phyloP scores from a whole-genome alignment of 2,797 vertebrate genomes.

The Intellagama lesueurii region DNA sequence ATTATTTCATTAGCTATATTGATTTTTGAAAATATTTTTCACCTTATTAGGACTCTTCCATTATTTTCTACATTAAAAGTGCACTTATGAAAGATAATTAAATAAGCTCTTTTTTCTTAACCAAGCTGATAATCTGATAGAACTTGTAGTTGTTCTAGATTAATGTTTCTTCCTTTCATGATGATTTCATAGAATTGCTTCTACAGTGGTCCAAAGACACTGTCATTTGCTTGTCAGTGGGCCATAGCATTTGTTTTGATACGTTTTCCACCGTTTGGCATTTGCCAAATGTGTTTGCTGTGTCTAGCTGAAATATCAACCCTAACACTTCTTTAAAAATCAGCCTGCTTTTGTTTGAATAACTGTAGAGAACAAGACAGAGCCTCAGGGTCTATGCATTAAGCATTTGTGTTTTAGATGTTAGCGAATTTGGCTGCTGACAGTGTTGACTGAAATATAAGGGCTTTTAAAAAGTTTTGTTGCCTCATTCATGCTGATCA shows the following conservation, averaged over 20 bases:
- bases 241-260: not conserved
- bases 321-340: slow-evolving; percentile 1
- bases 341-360: slow-evolving; percentile 3
- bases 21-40: not conserved
- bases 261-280: slow-evolving; percentile 5
- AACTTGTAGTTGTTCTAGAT: not conserved
- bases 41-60: not conserved
- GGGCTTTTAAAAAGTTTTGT: not conserved
- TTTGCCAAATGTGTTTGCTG: slow-evolving; percentile 18
- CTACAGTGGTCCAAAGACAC: not conserved
- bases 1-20: not conserved
- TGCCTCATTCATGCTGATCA: not conserved
- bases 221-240: slow-evolving; percentile 1
- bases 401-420: not conserved
- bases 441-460: not conserved
- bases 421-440: not conserved
- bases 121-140: not conserved
- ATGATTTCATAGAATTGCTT: too few species aligned
- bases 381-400: too few species aligned
- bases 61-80: not conserved
- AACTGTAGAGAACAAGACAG: not conserved
- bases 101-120: not conserved
- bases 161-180: not conserved
- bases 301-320: slow-evolving; percentile 3
- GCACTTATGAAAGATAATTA: not conserved